These are phyloP conservation scores for Catostomus latipinnis DNA, from an alignment of 2,797 vertebrate genomes.

Conservation along the genomic window DNA sequence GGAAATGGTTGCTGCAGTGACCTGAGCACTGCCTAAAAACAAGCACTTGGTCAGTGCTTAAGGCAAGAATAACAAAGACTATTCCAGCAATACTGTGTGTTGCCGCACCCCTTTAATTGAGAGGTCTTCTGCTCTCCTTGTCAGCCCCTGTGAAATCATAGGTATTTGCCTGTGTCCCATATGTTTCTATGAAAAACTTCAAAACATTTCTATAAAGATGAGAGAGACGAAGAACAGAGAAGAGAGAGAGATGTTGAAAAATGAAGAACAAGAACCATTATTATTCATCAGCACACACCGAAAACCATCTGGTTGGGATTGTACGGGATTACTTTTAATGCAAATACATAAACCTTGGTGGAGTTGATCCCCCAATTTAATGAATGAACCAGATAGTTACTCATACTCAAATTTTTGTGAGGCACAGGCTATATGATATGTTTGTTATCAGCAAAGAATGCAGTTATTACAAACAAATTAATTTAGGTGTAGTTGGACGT, in stretches of 20 bases:
- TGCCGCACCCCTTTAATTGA: conserved; percentile 40
- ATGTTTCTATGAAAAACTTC: conserved; percentile 56
- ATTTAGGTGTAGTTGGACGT: conserved; percentile 8
- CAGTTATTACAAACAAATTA: conserved; percentile 32
- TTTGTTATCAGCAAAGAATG: conserved; percentile 59
- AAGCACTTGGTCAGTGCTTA: conserved; percentile 47
- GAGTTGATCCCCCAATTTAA: conserved; percentile 67
- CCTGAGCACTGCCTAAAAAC: conserved; percentile 44
- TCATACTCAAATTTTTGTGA: conserved; percentile 61
- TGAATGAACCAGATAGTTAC: conserved; percentile 65
- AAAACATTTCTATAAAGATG: conserved; percentile 49
- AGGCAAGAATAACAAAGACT: conserved; percentile 54
- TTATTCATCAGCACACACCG: conserved; percentile 47
- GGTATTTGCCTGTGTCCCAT: conserved; percentile 57
- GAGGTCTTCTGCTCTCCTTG: conserved; percentile 31
- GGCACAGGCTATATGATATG: conserved; percentile 49
- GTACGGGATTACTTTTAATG: conserved; percentile 62
- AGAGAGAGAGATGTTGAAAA: conserved; percentile 35
- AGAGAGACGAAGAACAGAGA: conserved; percentile 45
- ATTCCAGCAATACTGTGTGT: conserved; percentile 45
- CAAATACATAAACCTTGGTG: conserved; percentile 69
- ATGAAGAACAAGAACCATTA: conserved; percentile 48
- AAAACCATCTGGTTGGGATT: conserved; percentile 73
- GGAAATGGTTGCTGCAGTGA: conserved; percentile 29
- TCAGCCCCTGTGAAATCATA: conserved; percentile 44